These are phyloP conservation scores for Elephas maximus DNA, from an alignment of 2,113 vertebrate species.

Conservation along the genomic window DNA sequence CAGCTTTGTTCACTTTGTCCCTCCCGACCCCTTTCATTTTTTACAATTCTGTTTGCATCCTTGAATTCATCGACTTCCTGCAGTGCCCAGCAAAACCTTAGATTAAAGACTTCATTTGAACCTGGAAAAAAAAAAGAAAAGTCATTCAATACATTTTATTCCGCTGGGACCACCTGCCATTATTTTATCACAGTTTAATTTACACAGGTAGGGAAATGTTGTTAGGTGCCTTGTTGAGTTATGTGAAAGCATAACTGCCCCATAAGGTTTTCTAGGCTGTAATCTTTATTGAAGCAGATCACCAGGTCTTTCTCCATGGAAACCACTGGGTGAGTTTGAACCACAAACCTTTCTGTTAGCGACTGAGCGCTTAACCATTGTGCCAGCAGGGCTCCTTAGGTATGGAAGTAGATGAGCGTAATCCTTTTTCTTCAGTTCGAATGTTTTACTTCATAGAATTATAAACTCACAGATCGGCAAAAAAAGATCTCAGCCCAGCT, in stretches of 20 bases:
- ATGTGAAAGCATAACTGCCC: neutral
- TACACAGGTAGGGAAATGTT: neutral
- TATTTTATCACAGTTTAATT: neutral
- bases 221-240: neutral
- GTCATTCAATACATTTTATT: neutral
- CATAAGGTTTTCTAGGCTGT: neutral
- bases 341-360: neutral
- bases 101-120: slow-evolving; percentile 55
- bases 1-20: slow-evolving; percentile 89
- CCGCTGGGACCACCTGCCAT: neutral
- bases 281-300: neutral
- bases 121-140: neutral
- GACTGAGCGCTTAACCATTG: neutral
- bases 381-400: neutral
- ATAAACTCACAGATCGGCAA: neutral
- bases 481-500: neutral
- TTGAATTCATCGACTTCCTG: slow-evolving; percentile 77
- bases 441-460: slow-evolving; percentile 4
- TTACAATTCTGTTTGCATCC: slow-evolving; percentile 87
- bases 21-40: slow-evolving; percentile 79
- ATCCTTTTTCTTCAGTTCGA: neutral
- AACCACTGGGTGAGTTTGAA: neutral
- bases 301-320: neutral
- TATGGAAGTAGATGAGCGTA: neutral
- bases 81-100: slow-evolving; percentile 61